Conservation (phyloP, 2,888 invertebrate genomes). For the Boloria selene region DNA sequence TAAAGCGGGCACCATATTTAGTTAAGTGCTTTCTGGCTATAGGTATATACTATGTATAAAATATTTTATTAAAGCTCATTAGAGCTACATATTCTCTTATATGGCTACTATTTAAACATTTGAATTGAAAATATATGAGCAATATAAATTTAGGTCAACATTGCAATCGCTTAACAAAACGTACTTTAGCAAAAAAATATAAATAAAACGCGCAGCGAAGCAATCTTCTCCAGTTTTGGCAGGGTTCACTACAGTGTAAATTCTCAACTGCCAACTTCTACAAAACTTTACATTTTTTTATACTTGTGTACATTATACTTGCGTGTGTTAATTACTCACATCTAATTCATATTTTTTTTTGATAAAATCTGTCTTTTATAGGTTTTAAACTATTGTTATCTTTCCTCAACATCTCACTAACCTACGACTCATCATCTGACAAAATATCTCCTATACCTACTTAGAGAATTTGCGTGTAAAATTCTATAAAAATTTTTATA, state of each 20-base stretch:
- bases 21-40: no score
- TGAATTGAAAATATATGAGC: not conserved
- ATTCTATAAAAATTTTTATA: not conserved
- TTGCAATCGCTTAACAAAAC: conserved; percentile 30
- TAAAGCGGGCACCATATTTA: no score
- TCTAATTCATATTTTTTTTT: no score
- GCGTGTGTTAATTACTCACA: no score
- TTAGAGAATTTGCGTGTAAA: no score
- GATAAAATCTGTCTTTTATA: no score
- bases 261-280: conserved; percentile 28
- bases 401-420: no score
- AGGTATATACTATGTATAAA: not conserved
- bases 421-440: no score
- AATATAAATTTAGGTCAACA: conserved; percentile 27
- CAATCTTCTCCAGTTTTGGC: conserved; percentile 28
- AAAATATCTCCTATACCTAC: no score
- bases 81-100: not conserved
- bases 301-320: not conserved
- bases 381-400: no score
- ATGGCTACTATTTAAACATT: conserved; percentile 1
- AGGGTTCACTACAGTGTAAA: conserved; percentile 22
- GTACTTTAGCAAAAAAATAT: conserved; percentile 31
- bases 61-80: not conserved
- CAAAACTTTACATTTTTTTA: conserved; percentile 19
- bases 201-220: conserved; percentile 31